Evolutionary conservation across 2,113 vertebrate species (phyloP).

Genomic region (Oostethus manadensis): DNA sequence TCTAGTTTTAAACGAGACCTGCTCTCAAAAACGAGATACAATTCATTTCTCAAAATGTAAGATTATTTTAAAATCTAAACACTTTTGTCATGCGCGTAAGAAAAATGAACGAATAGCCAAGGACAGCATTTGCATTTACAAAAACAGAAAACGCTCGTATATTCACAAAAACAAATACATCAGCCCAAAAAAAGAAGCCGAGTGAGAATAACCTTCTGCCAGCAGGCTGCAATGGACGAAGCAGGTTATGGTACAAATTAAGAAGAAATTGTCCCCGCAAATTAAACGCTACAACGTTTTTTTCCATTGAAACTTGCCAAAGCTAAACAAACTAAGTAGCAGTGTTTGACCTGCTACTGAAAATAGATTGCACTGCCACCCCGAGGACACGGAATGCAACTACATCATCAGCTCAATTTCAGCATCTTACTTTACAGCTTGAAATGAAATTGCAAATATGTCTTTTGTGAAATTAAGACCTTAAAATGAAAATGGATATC

Average conservation of each 20-base stretch:
- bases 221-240: neutral
- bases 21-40: conserved; percentile 51
- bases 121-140: neutral
- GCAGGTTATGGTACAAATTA: no score
- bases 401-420: conserved; percentile 9
- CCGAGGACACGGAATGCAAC: conserved; percentile 29
- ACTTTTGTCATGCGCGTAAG: neutral
- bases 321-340: no score
- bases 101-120: neutral
- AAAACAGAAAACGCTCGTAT: conserved; percentile 27
- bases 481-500: neutral
- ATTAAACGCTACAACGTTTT: neutral
- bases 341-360: neutral
- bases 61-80: no score
- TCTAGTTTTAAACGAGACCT: conserved; percentile 49
- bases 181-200: conserved; percentile 1
- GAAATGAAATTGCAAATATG: neutral
- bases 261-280: neutral
- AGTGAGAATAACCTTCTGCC: neutral
- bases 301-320: neutral
- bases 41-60: neutral
- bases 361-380: conserved; percentile 32
- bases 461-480: neutral
- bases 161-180: conserved; percentile 30
- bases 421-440: conserved; percentile 2